A percentile compares a stretch with the other conserved stretches of the same genome.
These are phyloP conservation scores for Trisateles emortualis DNA, from an alignment of 2,888 invertebrate genomes.

Conservation along the genomic window DNA sequence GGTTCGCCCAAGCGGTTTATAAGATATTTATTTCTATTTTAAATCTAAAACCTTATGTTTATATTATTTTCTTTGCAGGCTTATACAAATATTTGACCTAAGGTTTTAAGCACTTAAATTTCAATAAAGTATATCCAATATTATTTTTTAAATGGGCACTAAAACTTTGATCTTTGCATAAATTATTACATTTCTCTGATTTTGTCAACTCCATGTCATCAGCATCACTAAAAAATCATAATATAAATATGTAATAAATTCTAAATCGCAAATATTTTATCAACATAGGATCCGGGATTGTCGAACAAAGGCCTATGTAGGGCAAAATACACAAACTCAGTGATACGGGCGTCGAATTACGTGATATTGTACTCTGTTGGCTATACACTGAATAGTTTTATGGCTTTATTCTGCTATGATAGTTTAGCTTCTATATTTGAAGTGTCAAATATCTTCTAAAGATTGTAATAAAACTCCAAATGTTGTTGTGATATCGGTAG, in stretches of 20 bases:
- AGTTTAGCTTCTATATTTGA: conserved; percentile 18
- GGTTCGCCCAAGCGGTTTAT: conserved; percentile 10
- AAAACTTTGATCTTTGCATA: neutral
- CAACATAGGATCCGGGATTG: conserved; percentile 7
- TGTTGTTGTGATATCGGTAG: conserved; percentile 16
- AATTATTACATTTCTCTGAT: neutral
- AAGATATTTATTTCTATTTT: conserved; percentile 24
- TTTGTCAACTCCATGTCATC: neutral
- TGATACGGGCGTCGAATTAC: conserved; percentile 58
- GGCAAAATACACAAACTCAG: conserved; percentile 52
- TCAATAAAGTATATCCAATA: neutral
- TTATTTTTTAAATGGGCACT: neutral
- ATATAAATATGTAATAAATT: neutral
- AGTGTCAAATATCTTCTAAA: conserved; percentile 37
- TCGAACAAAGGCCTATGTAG: conserved; percentile 32
- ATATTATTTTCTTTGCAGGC: conserved; percentile 37
- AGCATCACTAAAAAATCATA: neutral
- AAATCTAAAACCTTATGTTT: conserved; percentile 26
- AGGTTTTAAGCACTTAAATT: conserved; percentile 11
- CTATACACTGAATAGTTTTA: conserved; percentile 16
- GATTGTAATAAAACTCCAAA: conserved; percentile 18
- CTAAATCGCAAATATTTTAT: conserved; percentile 30
- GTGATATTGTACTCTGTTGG: conserved; percentile 43
- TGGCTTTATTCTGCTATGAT: conserved; percentile 31
- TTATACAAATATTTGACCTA: conserved; percentile 11